Conservation (phyloP, 2,113 vertebrate species). For the Pseudorhombus dupliciocellatus region DNA sequence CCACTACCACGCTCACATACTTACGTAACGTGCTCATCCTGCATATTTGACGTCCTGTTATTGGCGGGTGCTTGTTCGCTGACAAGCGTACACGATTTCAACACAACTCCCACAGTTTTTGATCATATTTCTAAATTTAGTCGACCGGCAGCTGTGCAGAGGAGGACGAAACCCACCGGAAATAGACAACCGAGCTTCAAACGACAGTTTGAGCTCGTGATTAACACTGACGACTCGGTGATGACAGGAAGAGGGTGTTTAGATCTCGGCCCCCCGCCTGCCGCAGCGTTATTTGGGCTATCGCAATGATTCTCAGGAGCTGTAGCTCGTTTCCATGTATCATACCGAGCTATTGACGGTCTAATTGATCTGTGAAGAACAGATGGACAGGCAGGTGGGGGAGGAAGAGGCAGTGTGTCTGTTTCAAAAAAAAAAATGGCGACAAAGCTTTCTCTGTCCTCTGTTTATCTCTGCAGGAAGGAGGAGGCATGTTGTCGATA, state of each 20-base stretch:
- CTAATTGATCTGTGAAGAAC: constrained; percentile 69
- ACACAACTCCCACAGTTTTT: background rate
- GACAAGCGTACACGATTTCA: constrained; percentile 2
- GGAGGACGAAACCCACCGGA: background rate
- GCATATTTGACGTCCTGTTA: constrained; percentile 29
- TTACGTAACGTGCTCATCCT: constrained; percentile 26
- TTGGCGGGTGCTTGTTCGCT: constrained; percentile 3
- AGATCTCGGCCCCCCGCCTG: background rate
- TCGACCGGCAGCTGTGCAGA: background rate
- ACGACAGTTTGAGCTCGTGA: background rate
- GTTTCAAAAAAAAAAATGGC: constrained; percentile 40
- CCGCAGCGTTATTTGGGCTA: constrained; percentile 5
- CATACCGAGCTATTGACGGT: constrained; percentile 58
- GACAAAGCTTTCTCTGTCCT: constrained; percentile 35
- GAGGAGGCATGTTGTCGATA: constrained; percentile 30
- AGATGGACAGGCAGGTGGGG: constrained; percentile 64
- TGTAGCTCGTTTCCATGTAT: constrained; percentile 24
- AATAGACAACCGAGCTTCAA: constrained; percentile 29
- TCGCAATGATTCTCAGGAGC: constrained; percentile 17
- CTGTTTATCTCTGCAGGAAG: constrained; percentile 5
- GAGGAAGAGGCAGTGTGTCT: constrained; percentile 21
- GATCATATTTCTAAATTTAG: constrained; percentile 48
- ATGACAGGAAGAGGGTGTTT: constrained; percentile 57
- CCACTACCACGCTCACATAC: background rate
- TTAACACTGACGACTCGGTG: constrained; percentile 17